Percentiles rank a stretch among this genome's conserved stretches.
Evolutionary conservation across 2,888 invertebrate genomes (phyloP).

Genomic region (Netelia virgata): DNA sequence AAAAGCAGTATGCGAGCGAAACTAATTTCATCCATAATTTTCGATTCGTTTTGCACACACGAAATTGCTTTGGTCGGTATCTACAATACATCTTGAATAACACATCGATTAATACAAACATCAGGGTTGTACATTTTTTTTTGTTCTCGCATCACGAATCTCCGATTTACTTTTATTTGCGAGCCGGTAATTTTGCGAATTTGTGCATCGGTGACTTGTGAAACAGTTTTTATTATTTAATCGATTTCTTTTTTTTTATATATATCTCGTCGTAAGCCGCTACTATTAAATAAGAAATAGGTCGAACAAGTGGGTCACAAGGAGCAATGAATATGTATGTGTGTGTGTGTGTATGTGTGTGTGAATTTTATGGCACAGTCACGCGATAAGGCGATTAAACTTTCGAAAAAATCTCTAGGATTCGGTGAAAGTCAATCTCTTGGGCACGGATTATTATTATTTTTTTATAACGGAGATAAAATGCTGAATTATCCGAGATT

Average conservation of each 20-base stretch:
- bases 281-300: conserved; percentile 26
- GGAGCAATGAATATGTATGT: conserved; percentile 5
- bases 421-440: conserved; percentile 49
- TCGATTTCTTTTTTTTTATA: conserved; percentile 12
- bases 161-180: conserved; percentile 24
- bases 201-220: conserved; percentile 6
- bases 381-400: conserved; percentile 63
- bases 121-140: conserved; percentile 30
- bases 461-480: conserved; percentile 7
- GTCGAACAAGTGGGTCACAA: conserved; percentile 10
- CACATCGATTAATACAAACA: conserved; percentile 21
- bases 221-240: conserved; percentile 14
- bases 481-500: conserved; percentile 2
- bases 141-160: neutral
- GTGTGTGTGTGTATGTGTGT: conserved; percentile 12
- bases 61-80: neutral
- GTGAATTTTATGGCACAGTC: conserved; percentile 30
- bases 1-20: conserved; percentile 25
- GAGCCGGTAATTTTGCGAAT: conserved; percentile 19
- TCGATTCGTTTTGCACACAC: conserved; percentile 32
- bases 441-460: conserved; percentile 8
- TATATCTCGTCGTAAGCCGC: conserved; percentile 26
- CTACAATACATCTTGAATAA: neutral
- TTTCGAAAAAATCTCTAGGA: conserved; percentile 52
- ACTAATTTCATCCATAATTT: conserved; percentile 39